Conservation (phyloP, 2,113 vertebrate species). For the Emydocephalus ijimae region DNA sequence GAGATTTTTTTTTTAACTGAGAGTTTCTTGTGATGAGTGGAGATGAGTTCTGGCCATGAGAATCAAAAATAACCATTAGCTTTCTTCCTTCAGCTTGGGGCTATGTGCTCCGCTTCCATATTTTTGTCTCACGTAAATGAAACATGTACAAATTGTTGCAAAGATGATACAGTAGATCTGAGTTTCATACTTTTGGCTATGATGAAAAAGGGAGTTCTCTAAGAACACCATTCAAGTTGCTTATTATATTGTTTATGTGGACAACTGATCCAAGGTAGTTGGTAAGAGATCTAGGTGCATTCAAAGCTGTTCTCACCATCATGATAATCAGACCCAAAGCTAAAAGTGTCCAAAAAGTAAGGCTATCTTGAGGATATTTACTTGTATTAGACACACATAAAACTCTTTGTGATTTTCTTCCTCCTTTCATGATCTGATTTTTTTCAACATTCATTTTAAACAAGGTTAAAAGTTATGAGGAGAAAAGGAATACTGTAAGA, state of each 20-base stretch:
- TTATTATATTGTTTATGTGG: background rate
- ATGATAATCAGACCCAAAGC: background rate
- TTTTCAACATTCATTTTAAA: background rate
- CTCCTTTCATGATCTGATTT: background rate
- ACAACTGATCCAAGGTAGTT: background rate
- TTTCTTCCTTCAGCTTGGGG: background rate
- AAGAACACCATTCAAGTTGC: background rate
- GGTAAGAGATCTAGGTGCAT: background rate
- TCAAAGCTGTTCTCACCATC: background rate
- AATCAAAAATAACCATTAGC: background rate
- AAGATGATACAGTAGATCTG: background rate
- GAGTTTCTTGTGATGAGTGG: background rate
- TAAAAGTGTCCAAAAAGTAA: background rate
- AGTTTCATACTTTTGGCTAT: background rate
- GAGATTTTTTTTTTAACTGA: background rate
- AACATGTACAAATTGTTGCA: background rate
- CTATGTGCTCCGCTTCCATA: background rate
- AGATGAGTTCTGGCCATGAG: background rate
- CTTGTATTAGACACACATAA: background rate
- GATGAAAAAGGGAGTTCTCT: background rate
- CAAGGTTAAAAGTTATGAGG: background rate
- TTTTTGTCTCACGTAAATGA: background rate
- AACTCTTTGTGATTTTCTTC: background rate
- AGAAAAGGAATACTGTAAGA: background rate
- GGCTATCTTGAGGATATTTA: background rate